A percentile compares a stretch with the other conserved stretches of the same genome.
Evolutionary conservation across 2,113 vertebrate genomes (phyloP).

Genomic region (Atherinomorus stipes): DNA sequence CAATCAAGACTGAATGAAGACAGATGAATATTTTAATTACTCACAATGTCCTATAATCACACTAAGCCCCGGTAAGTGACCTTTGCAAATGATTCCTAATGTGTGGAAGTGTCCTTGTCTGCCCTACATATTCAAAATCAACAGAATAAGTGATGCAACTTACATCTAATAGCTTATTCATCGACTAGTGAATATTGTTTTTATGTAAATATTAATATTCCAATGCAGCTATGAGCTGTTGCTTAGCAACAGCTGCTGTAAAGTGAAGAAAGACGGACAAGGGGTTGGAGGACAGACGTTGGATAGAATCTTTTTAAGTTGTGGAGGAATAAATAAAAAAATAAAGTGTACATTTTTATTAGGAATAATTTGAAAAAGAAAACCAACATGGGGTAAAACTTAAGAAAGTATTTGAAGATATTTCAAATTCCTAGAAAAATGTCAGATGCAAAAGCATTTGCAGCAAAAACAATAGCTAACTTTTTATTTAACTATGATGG

Average conservation of each 20-base stretch:
- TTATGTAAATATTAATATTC: conserved; percentile 66
- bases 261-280: conserved; percentile 53
- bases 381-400: background rate
- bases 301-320: conserved; percentile 44
- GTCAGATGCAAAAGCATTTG: background rate
- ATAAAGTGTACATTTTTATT: conserved; percentile 5
- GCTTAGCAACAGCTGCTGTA: conserved; percentile 70
- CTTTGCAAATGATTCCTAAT: background rate
- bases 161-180: conserved; percentile 23
- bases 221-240: conserved; percentile 63
- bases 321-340: conserved; percentile 32
- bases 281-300: conserved; percentile 59
- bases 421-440: background rate
- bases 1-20: background rate
- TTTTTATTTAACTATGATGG: background rate
- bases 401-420: background rate
- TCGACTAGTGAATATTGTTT: conserved; percentile 45
- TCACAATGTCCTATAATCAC: no score
- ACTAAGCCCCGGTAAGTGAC: background rate
- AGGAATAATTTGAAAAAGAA: background rate
- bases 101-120: background rate
- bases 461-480: background rate
- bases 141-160: conserved; percentile 15
- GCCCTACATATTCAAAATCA: conserved; percentile 4
- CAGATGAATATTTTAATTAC: background rate